A percentile compares a stretch with the other conserved stretches of the same genome.
Evolutionary conservation across 2,113 vertebrate genomes (phyloP).

Genomic region (Cairina moschata): DNA sequence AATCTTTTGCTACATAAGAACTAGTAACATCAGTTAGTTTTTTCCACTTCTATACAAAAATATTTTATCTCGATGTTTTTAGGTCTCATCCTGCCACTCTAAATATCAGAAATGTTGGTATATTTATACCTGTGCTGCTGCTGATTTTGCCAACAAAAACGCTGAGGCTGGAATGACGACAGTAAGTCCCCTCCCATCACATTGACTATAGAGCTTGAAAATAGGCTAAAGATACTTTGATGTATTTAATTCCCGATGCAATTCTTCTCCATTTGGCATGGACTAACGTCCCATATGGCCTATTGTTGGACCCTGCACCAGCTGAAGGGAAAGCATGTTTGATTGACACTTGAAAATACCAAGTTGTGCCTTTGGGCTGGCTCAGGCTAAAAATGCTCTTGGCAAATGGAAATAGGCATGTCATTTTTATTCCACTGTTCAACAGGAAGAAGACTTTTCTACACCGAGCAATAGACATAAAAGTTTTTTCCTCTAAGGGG

Average conservation of each 20-base stretch:
- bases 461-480: background rate
- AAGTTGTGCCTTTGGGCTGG: slow-evolving; percentile 59
- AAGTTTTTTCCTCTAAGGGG: slow-evolving; percentile 1
- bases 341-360: slow-evolving; percentile 66
- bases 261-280: slow-evolving; percentile 52
- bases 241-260: slow-evolving; percentile 27
- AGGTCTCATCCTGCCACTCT: background rate
- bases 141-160: background rate
- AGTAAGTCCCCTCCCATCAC: background rate
- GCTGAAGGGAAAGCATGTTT: slow-evolving; percentile 55
- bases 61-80: background rate
- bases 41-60: background rate
- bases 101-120: background rate
- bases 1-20: background rate
- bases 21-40: background rate
- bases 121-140: slow-evolving; percentile 51
- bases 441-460: slow-evolving; percentile 42
- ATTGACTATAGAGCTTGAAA: background rate
- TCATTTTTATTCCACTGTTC: slow-evolving; percentile 22
- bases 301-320: slow-evolving; percentile 56
- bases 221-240: background rate
- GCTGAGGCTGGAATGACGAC: background rate
- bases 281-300: slow-evolving; percentile 29
- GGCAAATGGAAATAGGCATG: slow-evolving; percentile 36
- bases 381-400: slow-evolving; percentile 57